Base-by-base conservation (phyloP, 2,113 vertebrate species). In the Pachyramphus minor region DNA sequence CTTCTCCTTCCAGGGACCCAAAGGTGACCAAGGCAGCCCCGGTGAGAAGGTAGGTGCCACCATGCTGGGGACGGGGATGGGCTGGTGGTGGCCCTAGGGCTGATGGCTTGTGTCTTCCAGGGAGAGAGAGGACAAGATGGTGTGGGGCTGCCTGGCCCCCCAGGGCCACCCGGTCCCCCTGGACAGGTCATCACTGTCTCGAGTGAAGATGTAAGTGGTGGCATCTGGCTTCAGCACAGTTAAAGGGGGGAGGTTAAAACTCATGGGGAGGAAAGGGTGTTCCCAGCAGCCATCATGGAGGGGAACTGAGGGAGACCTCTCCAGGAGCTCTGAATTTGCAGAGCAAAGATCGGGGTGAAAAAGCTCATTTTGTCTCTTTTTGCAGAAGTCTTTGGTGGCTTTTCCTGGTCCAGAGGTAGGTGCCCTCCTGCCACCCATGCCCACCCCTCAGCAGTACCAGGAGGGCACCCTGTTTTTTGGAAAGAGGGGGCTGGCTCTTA, bases 81-180 rank as follows among this genome's bases (percentile, higher is more conserved):
- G 37, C 8, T 2, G 2, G 44, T 1, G 4, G 44, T 60, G 45
- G 62, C 63, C 19, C 9, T 47, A 78, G 49, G 18, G 37, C 84
- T 96, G 63, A 94, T 33, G 74, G 21, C 53, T 82, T 35, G 82
- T 95, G 86, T 94, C 58, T 98, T 97, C 53, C 91, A 99, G 99
- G 99, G 99, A 5, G 98, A 99, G 31, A 42, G 97, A 60, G 99
- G 99, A 56, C 98, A 96, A 94, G 98, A 99, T 17, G 99, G 99
- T 28, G 95, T 96, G 6, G 98, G 99, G 31, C 85, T 97, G 19
- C 98, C 98, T 0, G 99, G 99, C 11, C 98, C 97, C 21, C 99
- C 99, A 0, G 99, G 99, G 1, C 99, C 98, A 12, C 99, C 99
- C 0, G 99, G 99, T 33, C 98, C 98, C 12, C 99, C 99, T 0